These are phyloP conservation scores for Spodoptera frugiperda DNA, from an alignment of 1,140 invertebrate species.

Conservation along the genomic window DNA sequence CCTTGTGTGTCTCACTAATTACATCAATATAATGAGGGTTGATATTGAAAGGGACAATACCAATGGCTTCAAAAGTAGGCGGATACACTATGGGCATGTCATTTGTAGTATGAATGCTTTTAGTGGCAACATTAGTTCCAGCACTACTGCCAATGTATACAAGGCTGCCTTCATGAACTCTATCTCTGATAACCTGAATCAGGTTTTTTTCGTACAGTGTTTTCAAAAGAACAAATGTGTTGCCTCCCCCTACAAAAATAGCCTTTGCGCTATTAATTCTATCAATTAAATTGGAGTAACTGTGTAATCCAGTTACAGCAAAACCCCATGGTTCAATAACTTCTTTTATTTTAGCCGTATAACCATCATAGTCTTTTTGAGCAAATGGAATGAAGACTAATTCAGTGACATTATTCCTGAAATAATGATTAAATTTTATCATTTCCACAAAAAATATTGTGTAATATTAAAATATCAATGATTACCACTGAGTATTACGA, in stretches of 20 bases:
- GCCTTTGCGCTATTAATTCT: constrained; percentile 89
- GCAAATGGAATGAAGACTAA: constrained; percentile 94
- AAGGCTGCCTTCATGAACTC: constrained; percentile 88
- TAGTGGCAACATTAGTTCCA: constrained; percentile 93
- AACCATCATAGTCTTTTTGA: constrained; percentile 88
- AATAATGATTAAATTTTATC: constrained; percentile 50
- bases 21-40: constrained; percentile 94
- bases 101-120: constrained; percentile 93
- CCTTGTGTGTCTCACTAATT: constrained; percentile 89
- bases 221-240: constrained; percentile 91
- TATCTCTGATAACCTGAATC: constrained; percentile 88
- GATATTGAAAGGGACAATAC: constrained; percentile 93
- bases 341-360: constrained; percentile 88
- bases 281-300: constrained; percentile 83
- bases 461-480: background rate
- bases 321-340: constrained; percentile 89
- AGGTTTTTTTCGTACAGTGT: constrained; percentile 90
- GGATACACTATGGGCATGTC: constrained; percentile 95
- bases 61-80: constrained; percentile 90
- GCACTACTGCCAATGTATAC: constrained; percentile 94
- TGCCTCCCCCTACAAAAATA: constrained; percentile 93
- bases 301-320: constrained; percentile 89
- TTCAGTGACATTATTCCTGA: constrained; percentile 88
- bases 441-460: no score
- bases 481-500: constrained; percentile 1